phyloP scores from a whole-genome alignment of 2,797 vertebrate species.

The Buphagus erythrorhynchus region DNA sequence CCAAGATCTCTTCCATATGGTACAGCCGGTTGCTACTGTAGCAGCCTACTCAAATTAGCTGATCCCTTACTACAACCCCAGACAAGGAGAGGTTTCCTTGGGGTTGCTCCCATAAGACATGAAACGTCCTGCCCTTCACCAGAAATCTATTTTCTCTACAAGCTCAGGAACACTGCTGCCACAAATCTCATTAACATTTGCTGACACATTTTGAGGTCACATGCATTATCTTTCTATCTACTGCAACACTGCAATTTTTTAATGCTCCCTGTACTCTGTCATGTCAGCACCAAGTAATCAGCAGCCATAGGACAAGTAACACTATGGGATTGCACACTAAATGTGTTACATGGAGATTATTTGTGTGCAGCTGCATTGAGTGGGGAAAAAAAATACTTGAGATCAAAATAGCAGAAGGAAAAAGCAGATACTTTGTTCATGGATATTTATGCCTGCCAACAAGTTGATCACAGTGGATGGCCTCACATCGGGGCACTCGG shows the following conservation, averaged over 20 bases:
- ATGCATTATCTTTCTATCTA: background rate
- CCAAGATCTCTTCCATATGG: background rate
- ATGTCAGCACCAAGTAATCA: slow-evolving; percentile 41
- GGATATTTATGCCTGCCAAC: background rate
- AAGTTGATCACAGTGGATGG: background rate
- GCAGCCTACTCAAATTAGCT: background rate
- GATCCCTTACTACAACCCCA: background rate
- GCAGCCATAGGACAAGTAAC: background rate
- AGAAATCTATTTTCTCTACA: background rate
- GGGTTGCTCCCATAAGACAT: background rate
- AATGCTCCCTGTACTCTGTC: background rate
- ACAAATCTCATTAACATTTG: slow-evolving; percentile 27
- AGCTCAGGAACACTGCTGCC: background rate
- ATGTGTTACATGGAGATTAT: slow-evolving; percentile 34
- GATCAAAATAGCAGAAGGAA: background rate
- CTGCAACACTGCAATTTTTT: background rate
- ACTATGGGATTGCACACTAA: background rate
- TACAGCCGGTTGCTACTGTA: background rate
- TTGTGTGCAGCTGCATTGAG: background rate
- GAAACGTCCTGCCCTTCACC: background rate
- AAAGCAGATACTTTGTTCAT: background rate
- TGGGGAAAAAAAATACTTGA: background rate
- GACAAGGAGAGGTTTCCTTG: background rate
- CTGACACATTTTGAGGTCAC: background rate
- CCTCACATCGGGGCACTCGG: background rate